These are phyloP conservation scores for Platyrinchus mystaceus DNA, from an alignment of 2,797 vertebrate species.

Conservation along the genomic window DNA sequence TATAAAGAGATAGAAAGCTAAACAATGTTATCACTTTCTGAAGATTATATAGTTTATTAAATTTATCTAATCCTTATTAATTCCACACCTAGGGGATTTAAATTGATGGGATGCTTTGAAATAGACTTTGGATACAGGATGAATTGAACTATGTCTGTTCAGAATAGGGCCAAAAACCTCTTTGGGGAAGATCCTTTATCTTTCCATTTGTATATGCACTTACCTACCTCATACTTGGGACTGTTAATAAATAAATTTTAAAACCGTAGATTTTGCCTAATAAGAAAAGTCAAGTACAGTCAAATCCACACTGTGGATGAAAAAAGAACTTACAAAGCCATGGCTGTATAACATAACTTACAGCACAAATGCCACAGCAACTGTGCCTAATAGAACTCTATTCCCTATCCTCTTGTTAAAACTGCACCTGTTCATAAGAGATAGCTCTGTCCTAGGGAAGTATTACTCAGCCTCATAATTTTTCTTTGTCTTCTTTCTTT, in stretches of 20 bases:
- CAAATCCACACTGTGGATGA: not conserved
- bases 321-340: not conserved
- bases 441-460: slow-evolving; percentile 18
- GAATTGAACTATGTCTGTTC: not conserved
- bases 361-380: not conserved
- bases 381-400: not conserved
- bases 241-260: not conserved
- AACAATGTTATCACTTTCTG: slow-evolving; percentile 51
- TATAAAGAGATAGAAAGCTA: slow-evolving; percentile 10
- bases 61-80: slow-evolving; percentile 63
- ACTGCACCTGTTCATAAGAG: slow-evolving; percentile 12
- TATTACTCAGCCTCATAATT: slow-evolving; percentile 22
- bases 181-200: not conserved
- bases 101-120: slow-evolving; percentile 25
- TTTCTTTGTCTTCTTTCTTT: not conserved
- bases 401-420: slow-evolving; percentile 19
- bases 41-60: slow-evolving; percentile 58
- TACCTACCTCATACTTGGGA: not conserved
- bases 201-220: not conserved
- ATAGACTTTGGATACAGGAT: not conserved
- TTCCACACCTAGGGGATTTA: slow-evolving; percentile 51
- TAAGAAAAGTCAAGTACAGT: not conserved
- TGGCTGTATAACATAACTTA: not conserved
- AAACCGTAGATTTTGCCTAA: not conserved
- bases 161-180: not conserved